Percentiles rank a stretch among this genome's conserved stretches.
Conservation (phyloP, 2,888 invertebrate species). For the Drosophila bunnanda region DNA sequence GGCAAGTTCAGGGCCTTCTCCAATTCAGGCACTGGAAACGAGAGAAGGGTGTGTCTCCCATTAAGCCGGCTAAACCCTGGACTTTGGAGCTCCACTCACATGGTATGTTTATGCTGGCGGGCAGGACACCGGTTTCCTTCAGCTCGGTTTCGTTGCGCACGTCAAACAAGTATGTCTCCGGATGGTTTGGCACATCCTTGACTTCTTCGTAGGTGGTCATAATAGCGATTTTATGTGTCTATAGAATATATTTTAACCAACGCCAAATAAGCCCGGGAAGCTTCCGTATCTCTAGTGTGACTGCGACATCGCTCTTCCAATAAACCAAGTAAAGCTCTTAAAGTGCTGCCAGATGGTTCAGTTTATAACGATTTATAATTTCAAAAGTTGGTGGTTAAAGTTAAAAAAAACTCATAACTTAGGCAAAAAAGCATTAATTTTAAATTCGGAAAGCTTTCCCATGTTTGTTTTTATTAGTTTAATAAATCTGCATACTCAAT, state of each 20-base stretch:
- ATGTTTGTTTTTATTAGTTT: not conserved
- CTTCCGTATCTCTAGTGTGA: conserved; percentile 34
- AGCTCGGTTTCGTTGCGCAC: conserved; percentile 91
- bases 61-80: conserved; percentile 18
- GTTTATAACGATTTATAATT: not conserved
- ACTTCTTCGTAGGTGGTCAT: conserved; percentile 85
- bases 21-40: conserved; percentile 76
- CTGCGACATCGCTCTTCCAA: not conserved
- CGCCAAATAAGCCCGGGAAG: conserved; percentile 9
- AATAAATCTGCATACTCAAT: not conserved
- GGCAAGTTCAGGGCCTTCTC: conserved; percentile 77
- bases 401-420: not conserved
- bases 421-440: not conserved
- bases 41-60: not conserved
- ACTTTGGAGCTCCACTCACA: conserved; percentile 86
- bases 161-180: conserved; percentile 88
- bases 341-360: not conserved
- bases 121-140: conserved; percentile 89
- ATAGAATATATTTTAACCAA: not conserved
- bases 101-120: conserved; percentile 91
- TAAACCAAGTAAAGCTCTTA: not conserved
- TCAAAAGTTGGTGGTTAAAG: not conserved
- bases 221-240: not conserved
- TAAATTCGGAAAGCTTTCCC: not conserved
- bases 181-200: conserved; percentile 85